Base-by-base conservation (phyloP, 2,888 invertebrate species). In the Chrysodeixis includens region DNA sequence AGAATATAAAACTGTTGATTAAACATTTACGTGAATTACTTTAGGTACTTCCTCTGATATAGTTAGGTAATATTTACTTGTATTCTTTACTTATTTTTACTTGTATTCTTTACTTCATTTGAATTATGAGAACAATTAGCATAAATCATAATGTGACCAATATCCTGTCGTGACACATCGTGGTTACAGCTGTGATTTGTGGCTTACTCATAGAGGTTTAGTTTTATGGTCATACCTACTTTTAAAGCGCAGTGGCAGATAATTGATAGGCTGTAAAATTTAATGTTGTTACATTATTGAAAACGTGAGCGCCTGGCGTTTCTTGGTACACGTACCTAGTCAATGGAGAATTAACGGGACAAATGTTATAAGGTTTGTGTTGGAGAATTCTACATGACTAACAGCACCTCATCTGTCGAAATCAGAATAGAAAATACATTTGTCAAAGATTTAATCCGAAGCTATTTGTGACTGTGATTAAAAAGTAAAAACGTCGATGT, bases 401-500 rank as follows among this genome's bases (percentile, higher is more conserved):
- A 6, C 26, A 26, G 26, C 26, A 4, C 2, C 26, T 26, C 8
- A n/a, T n/a, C 53, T 30, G 54, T 62, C 3, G n/a, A 30, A 61
- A 62, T 53, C 6, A 35, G 35, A 64, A 68, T 57, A 35, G n/a
- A 52, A 61, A 58, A 56, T 35, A 60, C n/a, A n/a, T n/a, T n/a
- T n/a, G n/a, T n/a, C n/a, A n/a, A n/a, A n/a, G n/a, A n/a, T n/a
- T n/a, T n/a, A n/a, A n/a, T n/a, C n/a, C n/a, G n/a, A 46, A 68
- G 66, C 30, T 32, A 35, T 64, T 60, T 68, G 62, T 75, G 40
- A 62, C 61, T 66, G 66, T 71, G 57, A 70, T 59, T 65, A 69
- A 69, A 72, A n/a, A 63, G 62, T 71, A 61, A 74, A 74, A 74
- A 55, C 51, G 56, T 62, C 53, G 49, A 63, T 56, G 62, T 76